phyloP scores from a whole-genome alignment of 1,140 invertebrate genomes.

The Trachymyrmex cornetzi region DNA sequence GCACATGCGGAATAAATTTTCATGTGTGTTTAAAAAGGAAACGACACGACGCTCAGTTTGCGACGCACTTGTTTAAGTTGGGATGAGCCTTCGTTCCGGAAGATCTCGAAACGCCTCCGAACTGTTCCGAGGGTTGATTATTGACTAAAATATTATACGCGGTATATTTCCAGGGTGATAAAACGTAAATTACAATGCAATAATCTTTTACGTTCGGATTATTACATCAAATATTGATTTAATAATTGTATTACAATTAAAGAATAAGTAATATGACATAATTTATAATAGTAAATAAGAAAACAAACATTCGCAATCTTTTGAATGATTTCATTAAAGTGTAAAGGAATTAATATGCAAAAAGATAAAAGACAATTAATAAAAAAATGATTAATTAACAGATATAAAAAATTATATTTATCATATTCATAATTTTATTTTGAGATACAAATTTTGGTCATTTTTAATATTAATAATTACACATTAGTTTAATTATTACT shows the following conservation, averaged over 20 bases:
- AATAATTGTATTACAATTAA: constrained; percentile 12
- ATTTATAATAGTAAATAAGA: not conserved
- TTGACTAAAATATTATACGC: constrained; percentile 12
- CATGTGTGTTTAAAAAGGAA: constrained; percentile 34
- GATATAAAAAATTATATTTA: not conserved
- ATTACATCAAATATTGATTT: not conserved
- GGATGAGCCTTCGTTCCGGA: constrained; percentile 9
- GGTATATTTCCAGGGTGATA: not conserved
- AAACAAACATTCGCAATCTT: not conserved
- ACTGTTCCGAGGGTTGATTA: not conserved
- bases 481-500: no score
- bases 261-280: not conserved
- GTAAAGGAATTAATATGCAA: not conserved
- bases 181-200: not conserved
- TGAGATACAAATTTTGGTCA: no score
- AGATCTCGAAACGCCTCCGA: constrained; percentile 22
- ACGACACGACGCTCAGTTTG: constrained; percentile 19
- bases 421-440: no score
- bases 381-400: not conserved
- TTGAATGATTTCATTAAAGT: not conserved
- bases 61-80: constrained; percentile 48
- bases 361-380: not conserved
- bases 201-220: not conserved
- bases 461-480: no score
- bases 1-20: not conserved